phyloP scores from a whole-genome alignment of 2,113 vertebrate genomes.

The Solenodon paradoxus region DNA sequence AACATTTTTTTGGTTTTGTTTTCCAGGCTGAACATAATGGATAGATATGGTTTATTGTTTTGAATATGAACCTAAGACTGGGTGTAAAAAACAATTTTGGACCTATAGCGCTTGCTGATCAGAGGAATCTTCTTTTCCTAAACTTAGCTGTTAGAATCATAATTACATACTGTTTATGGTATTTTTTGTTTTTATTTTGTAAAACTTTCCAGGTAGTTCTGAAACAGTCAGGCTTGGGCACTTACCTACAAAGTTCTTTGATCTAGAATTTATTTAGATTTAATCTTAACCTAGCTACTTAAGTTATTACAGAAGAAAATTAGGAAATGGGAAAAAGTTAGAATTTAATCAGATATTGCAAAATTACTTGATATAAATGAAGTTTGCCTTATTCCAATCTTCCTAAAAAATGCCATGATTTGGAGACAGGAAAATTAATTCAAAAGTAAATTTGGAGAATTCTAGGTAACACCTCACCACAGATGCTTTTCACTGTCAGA shows the following conservation, averaged over 20 bases:
- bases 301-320: not conserved
- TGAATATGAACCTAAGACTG: not conserved
- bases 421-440: not conserved
- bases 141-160: not conserved
- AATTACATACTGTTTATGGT: not conserved
- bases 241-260: not conserved
- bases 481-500: not conserved
- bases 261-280: not conserved
- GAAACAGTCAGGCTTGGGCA: not conserved
- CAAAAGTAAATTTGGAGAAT: not conserved
- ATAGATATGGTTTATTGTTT: not conserved
- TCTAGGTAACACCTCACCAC: not conserved
- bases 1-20: not conserved
- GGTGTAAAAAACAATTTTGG: not conserved
- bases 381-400: not conserved
- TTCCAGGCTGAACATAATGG: not conserved
- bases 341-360: not conserved
- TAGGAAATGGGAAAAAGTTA: conserved; percentile 15
- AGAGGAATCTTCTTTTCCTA: not conserved
- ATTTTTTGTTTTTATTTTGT: not conserved
- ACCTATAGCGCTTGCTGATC: not conserved
- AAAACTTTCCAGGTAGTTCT: not conserved
- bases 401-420: not conserved
- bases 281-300: not conserved
- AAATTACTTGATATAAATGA: not conserved